These are phyloP conservation scores for Julus scanicus DNA, from an alignment of 2,888 invertebrate species.

Conservation along the genomic window DNA sequence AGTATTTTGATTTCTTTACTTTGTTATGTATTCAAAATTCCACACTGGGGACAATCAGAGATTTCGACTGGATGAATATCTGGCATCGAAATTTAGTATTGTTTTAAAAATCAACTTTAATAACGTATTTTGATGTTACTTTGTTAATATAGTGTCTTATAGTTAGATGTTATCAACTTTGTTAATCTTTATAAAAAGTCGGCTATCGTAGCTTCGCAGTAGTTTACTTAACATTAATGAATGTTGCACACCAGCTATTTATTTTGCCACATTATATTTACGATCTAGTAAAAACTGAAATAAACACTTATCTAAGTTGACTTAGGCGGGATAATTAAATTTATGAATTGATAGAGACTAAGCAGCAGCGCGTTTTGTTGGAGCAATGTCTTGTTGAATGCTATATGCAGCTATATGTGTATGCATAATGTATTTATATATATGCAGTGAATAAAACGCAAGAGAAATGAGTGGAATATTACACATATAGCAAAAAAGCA, in stretches of 20 bases:
- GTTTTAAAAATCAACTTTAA: background rate
- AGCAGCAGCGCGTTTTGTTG: background rate
- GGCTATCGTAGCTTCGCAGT: background rate
- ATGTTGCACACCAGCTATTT: background rate
- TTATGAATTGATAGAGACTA: background rate
- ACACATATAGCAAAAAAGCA: background rate
- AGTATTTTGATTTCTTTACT: background rate
- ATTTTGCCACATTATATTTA: background rate
- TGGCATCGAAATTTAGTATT: background rate
- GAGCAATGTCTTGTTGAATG: background rate
- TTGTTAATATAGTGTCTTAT: background rate
- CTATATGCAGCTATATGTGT: background rate
- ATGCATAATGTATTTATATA: background rate
- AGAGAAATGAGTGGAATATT: background rate
- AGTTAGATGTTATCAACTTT: background rate
- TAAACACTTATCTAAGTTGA: slow-evolving; percentile 33
- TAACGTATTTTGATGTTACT: background rate
- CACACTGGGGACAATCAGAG: background rate
- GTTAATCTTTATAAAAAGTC: background rate
- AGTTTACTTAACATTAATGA: slow-evolving; percentile 20
- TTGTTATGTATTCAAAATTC: background rate
- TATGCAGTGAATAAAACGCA: background rate
- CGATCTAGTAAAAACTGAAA: background rate
- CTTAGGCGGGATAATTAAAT: background rate
- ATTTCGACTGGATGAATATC: background rate